Evolutionary conservation across 1,140 invertebrate genomes (phyloP).

Genomic region (Pomacea maculata): DNA sequence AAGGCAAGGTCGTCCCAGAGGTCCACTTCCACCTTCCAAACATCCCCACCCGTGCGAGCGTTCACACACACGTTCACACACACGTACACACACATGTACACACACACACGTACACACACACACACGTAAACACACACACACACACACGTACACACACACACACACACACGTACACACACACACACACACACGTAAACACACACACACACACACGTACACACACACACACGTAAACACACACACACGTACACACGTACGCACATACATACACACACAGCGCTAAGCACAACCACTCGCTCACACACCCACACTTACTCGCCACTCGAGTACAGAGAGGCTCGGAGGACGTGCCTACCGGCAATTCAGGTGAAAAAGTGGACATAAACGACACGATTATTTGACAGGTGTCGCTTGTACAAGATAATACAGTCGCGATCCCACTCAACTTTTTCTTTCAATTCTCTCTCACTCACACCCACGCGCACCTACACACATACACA

Average conservation of each 20-base stretch:
- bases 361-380: too few species aligned
- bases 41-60: too few species aligned
- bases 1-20: neutral
- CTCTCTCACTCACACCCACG: too few species aligned
- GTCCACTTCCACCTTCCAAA: neutral
- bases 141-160: neutral
- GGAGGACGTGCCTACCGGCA: too few species aligned
- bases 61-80: neutral
- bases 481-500: neutral
- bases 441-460: too few species aligned
- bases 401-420: too few species aligned
- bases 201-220: neutral
- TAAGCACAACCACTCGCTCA: slow-evolving; percentile 6
- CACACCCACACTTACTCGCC: neutral
- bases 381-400: too few species aligned
- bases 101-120: neutral
- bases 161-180: neutral
- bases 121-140: too few species aligned
- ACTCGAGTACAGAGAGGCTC: too few species aligned
- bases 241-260: neutral
- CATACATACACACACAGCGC: neutral
- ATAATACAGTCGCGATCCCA: too few species aligned
- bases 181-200: neutral
- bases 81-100: too few species aligned
- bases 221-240: neutral